Base-by-base conservation (phyloP, 37 sponge, comb jelly and placozoan species). In the Spongilla lacustris region DNA sequence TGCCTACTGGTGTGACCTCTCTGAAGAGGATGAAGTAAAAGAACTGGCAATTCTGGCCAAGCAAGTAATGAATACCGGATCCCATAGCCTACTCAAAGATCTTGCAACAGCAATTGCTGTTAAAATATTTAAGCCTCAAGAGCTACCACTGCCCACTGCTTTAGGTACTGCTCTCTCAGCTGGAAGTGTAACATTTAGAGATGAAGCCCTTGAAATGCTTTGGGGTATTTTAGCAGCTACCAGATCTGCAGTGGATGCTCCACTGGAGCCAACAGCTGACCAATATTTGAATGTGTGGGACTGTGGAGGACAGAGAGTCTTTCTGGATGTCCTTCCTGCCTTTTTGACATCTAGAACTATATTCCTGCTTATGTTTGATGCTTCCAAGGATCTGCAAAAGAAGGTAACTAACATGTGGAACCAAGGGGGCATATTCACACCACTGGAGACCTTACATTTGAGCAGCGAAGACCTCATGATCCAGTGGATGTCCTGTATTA, bases 241-340 rank as follows among this genome's bases (percentile, higher is more conserved):
- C 28, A 70, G 71, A 29, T 26, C 29, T 6, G 9, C 9, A 8
- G 28, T 70, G 71, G 71, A 26, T 70, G 26, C 29, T 26, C 26
- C 71, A 70, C 6, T 70, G 10, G 29, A 70, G 71, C 5, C 71
- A 4, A 46, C 46, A 8, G 46, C 4, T 10, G 46, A 46, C 46
- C 46, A 46, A 46, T 29, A 27, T 22, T 35, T 90, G 50, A 68
- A 81, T 74, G 49, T 86, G 25, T 91, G 91, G 91, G 91, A 91
- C 69, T 83, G 91, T 86, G 91, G 91, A 67, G 91, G 91, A 31
- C 91, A 86, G 27, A 74, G 66, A 21, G 74, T 83, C 31, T 91
- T 91, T 38, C 83, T 86, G 13, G 83, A 76, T 69, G 50, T 86
- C 31, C 67, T 86, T 38, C 87, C 91, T 48, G 80, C 84, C 26